These are phyloP conservation scores for Meda fulgida DNA, from an alignment of 2,797 vertebrate genomes.

Conservation along the genomic window DNA sequence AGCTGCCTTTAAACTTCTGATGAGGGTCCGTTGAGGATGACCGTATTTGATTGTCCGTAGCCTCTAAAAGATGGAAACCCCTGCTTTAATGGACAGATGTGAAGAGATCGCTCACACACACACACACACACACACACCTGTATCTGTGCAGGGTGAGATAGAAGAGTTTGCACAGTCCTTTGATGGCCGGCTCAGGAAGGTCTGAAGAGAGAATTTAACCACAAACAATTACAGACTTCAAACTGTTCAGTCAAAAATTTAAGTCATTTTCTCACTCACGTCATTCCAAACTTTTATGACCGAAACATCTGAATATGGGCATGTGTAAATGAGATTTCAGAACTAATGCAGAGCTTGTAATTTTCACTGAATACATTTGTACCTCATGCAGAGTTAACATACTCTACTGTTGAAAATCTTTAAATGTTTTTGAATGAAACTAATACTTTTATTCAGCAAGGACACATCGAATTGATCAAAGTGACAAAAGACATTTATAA, in stretches of 20 bases:
- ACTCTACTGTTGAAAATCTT: background rate
- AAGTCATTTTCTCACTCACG: background rate
- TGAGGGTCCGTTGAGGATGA: background rate
- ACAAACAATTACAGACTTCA: background rate
- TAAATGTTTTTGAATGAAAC: background rate
- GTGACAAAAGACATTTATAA: background rate
- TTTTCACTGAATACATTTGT: background rate
- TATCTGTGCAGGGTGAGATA: slow-evolving; percentile 96
- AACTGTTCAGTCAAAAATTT: background rate
- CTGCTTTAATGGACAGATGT: background rate
- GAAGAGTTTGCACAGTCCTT: slow-evolving; percentile 95
- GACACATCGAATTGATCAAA: background rate
- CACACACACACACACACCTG: slow-evolving; percentile 74
- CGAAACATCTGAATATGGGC: background rate
- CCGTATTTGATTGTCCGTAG: background rate
- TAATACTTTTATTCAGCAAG: too few relatives aligned
- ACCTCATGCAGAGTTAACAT: background rate
- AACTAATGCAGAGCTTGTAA: too few relatives aligned
- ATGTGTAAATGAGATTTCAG: background rate
- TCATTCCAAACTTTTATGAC: background rate
- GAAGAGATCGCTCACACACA: background rate
- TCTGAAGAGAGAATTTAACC: slow-evolving; percentile 71
- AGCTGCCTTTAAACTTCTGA: background rate
- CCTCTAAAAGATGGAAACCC: background rate
- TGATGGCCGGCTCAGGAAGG: slow-evolving; percentile 93